Evolutionary conservation across 2,113 vertebrate species (phyloP), one percentile per base, ranked within the genome.

Genomic region (Anguilla rostrata): DNA sequence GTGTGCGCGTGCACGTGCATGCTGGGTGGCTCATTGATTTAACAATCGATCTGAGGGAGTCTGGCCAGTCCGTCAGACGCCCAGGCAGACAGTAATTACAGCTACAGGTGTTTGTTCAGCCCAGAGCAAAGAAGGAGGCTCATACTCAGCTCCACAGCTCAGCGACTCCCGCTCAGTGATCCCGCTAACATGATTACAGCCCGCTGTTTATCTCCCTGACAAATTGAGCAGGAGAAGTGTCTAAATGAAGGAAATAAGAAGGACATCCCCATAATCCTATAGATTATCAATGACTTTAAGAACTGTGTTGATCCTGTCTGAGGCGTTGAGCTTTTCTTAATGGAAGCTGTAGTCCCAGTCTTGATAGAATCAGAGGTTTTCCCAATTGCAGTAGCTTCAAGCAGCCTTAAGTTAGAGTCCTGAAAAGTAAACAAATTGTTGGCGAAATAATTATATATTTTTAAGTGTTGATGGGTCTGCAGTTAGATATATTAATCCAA

Each of bases 51-150:
- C 71, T n/a, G n/a, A 34, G n/a, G n/a, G 71, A 75, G 71, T 75
- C 26, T 29, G 71, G 71, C 26, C 71, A 75, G 71, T 75, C 71
- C 34, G 71, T 75, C 71, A 75, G 71, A 75, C 26, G 9, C 71
- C 71, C 71, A 34, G 71, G 26, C 71, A 75, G 71, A 75, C 71
- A 75, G 71, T 75, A 75, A 75, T 75, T 75, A 75, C 71, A 75
- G 71, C 71, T 75, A 75, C 71, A 75, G 71, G 71, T 75, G 71
- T 75, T 75, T 75, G 71, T 75, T 75, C 71, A 34, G 71, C 71
- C 71, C n/a, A 12, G n/a, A 75, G 71, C 71, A 34, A 34, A 75
- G 71, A 75, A n/a, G 71, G 5, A 34, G 71, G 71, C n/a, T 75
- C 71, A 75, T 34, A 5, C n/a, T 26, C n/a, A 26, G 71, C 26